A percentile compares a stretch with the other conserved stretches of the same genome.
Evolutionary conservation across 2,113 vertebrate genomes (phyloP).

Genomic region (Hemiprocne comata): DNA sequence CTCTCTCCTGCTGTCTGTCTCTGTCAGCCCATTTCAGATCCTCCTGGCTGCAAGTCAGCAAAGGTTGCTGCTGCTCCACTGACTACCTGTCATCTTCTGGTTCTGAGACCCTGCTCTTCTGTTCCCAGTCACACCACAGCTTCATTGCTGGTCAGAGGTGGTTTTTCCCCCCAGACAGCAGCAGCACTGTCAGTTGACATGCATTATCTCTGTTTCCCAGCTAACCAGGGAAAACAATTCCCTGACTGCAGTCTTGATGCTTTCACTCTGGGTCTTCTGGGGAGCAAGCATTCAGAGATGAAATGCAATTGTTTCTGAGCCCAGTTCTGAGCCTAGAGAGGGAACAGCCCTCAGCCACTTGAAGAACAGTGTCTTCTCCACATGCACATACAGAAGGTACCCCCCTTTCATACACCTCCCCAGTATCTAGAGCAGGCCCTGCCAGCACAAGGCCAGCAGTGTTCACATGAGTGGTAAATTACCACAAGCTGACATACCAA

Average conservation of each 20-base stretch:
- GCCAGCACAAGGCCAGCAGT: rapidly evolving
- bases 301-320: not conserved
- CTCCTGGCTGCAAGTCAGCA: not conserved
- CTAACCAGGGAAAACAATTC: too few relatives aligned
- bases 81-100: not conserved
- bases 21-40: not conserved
- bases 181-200: rapidly evolving
- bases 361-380: rapidly evolving
- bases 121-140: not conserved
- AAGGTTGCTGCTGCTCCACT: not conserved
- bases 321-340: not conserved
- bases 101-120: rapidly evolving
- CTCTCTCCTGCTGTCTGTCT: conserved; percentile 9
- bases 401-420: rapidly evolving
- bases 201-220: rapidly evolving
- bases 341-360: rapidly evolving
- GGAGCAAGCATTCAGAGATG: not conserved
- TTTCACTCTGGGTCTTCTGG: too few relatives aligned
- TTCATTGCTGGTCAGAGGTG: rapidly evolving
- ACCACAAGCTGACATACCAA: too few relatives aligned
- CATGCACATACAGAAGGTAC: rapidly evolving
- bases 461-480: rapidly evolving
- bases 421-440: not conserved
- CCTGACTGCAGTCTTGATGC: rapidly evolving
- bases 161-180: not conserved